Conservation (phyloP, 2,797 vertebrate species). For the Thalassophryne amazonica region DNA sequence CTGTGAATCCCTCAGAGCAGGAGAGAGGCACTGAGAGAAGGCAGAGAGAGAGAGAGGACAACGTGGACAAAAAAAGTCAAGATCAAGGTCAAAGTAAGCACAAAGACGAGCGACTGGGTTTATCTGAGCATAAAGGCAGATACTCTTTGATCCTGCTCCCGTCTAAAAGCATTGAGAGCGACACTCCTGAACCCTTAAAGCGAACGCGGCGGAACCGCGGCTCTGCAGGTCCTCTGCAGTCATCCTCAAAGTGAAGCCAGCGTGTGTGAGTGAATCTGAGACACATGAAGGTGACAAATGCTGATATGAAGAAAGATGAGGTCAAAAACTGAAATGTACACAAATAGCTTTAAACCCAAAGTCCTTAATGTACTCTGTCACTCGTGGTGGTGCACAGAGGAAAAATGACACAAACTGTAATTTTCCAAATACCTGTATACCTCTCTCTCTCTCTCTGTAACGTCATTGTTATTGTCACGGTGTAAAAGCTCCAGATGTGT, state of each 20-base stretch:
- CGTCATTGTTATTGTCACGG: no score
- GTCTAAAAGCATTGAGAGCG: no score
- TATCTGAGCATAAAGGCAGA: slow-evolving; percentile 46
- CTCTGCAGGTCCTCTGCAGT: slow-evolving; percentile 8
- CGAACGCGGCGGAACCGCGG: no score
- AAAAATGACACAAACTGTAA: no score
- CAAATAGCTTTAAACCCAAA: no score
- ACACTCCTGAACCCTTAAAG: no score
- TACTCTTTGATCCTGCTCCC: no score
- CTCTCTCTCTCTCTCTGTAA: no score
- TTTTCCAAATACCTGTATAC: no score
- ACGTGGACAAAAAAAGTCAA: slow-evolving; percentile 10
- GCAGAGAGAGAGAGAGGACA: slow-evolving; percentile 19
- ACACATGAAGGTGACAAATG: slow-evolving; percentile 18
- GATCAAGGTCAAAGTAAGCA: slow-evolving; percentile 2
- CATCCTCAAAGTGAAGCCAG: slow-evolving; percentile 23
- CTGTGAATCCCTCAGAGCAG: slow-evolving; percentile 81
- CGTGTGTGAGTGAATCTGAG: slow-evolving; percentile 24
- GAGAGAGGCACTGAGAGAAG: slow-evolving; percentile 66
- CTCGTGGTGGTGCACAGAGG: no score
- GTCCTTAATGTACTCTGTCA: no score
- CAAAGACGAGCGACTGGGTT: slow-evolving; percentile 24
- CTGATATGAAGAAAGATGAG: slow-evolving; percentile 46
- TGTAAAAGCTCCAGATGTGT: no score
- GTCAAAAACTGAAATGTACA: slow-evolving; percentile 27